A percentile compares a stretch with the other conserved stretches of the same genome.
These are phyloP conservation scores for Boleophthalmus pectinirostris DNA, from an alignment of 2,113 vertebrate species.

Conservation along the genomic window DNA sequence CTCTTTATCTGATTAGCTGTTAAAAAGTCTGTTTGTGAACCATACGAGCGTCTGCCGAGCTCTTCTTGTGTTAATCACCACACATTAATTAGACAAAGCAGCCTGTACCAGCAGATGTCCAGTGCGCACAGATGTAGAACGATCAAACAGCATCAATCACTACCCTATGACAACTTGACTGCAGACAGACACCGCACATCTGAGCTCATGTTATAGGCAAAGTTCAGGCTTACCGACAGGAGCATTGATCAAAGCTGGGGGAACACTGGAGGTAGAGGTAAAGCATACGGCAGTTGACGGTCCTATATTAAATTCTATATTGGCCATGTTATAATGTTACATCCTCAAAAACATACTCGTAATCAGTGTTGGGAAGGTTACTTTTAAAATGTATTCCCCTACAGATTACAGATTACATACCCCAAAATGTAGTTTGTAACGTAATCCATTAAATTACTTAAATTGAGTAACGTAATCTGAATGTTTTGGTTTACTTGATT, in stretches of 20 bases:
- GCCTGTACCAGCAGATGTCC: neutral
- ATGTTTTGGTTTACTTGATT: no score
- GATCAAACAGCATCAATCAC: neutral
- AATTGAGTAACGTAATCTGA: no score
- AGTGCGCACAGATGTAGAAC: neutral
- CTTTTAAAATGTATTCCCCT: no score
- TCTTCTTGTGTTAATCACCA: neutral
- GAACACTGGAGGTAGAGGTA: neutral
- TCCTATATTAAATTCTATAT: no score
- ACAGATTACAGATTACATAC: no score
- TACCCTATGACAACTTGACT: neutral
- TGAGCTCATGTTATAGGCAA: neutral
- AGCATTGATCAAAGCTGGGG: neutral
- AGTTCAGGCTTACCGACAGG: neutral
- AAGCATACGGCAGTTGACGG: neutral
- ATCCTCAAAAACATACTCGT: no score
- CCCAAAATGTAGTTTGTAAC: no score
- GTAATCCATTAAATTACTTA: no score
- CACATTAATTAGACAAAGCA: neutral
- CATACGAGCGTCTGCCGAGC: neutral
- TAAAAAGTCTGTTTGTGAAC: neutral
- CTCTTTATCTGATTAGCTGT: neutral
- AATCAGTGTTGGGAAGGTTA: no score
- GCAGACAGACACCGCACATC: neutral
- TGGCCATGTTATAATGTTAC: no score